These are phyloP conservation scores for Mantis religiosa DNA, from an alignment of 2,888 invertebrate species.

Conservation along the genomic window DNA sequence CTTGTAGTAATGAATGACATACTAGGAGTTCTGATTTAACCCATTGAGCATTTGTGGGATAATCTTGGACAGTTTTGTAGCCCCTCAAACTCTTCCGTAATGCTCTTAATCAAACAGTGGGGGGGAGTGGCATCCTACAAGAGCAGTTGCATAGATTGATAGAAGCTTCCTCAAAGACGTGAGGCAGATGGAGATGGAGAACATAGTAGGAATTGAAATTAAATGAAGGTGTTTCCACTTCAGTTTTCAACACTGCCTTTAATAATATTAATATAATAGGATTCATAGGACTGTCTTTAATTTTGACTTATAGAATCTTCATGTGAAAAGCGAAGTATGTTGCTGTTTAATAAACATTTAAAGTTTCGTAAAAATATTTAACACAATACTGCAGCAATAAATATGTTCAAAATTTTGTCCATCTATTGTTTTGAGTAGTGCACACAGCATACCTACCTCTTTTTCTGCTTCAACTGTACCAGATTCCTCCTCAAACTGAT, in stretches of 20 bases:
- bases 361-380: neutral
- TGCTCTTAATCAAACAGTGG: neutral
- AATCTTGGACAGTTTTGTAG: neutral
- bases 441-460: slow-evolving; percentile 32
- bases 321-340: neutral
- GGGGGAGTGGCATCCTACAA: neutral
- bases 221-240: neutral
- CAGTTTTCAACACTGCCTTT: neutral
- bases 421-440: neutral
- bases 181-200: neutral
- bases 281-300: too few relatives aligned
- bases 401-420: neutral
- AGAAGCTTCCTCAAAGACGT: neutral
- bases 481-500: slow-evolving; percentile 40
- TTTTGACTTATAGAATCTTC: neutral
- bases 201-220: neutral
- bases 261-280: too few relatives aligned
- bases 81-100: neutral
- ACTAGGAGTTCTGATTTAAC: neutral
- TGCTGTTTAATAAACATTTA: neutral
- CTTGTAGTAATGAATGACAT: too few relatives aligned
- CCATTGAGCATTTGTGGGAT: neutral
- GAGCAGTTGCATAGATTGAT: neutral
- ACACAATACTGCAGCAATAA: neutral
- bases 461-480: slow-evolving; percentile 32